A percentile compares a stretch with the other conserved stretches of the same genome.
Conservation (phyloP, 2,888 invertebrate genomes). For the Drosophila parthenogenetica region DNA sequence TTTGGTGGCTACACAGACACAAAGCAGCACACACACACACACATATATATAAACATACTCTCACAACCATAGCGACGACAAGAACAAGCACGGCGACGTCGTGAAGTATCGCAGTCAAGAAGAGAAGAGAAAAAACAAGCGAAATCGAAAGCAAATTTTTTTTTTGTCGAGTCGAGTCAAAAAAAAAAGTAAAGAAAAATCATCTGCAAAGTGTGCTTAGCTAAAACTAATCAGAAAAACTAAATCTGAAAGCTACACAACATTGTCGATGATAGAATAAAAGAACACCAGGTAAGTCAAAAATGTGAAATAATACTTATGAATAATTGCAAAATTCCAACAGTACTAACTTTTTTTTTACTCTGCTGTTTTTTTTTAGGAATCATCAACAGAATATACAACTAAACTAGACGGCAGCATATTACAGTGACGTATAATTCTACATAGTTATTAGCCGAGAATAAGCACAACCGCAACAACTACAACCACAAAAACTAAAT, state of each 20-base stretch:
- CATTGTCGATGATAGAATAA: slow-evolving; percentile 9
- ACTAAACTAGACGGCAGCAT: slow-evolving; percentile 4
- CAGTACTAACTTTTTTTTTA: slow-evolving; percentile 20
- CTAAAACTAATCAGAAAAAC: slow-evolving; percentile 14
- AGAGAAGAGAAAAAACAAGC: slow-evolving; percentile 50
- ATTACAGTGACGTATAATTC: slow-evolving; percentile 14
- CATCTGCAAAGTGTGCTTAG: slow-evolving; percentile 33
- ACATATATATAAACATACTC: background rate
- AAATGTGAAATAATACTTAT: slow-evolving; percentile 15
- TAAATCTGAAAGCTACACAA: slow-evolving; percentile 8
- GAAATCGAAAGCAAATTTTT: slow-evolving; percentile 53
- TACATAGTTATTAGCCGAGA: slow-evolving; percentile 29
- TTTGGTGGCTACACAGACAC: slow-evolving; percentile 55
- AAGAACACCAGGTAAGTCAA: slow-evolving; percentile 23
- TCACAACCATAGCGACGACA: slow-evolving; percentile 33
- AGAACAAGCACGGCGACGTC: slow-evolving; percentile 49
- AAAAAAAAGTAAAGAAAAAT: slow-evolving; percentile 20
- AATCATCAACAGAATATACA: slow-evolving; percentile 14
- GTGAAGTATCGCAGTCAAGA: slow-evolving; percentile 48
- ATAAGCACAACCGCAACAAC: slow-evolving; percentile 21
- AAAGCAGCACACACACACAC: slow-evolving; percentile 18
- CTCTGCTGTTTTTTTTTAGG: slow-evolving; percentile 15
- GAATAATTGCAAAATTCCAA: slow-evolving; percentile 25
- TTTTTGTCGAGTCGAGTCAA: slow-evolving; percentile 32
- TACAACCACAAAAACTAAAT: slow-evolving; percentile 6